Evolutionary conservation across 2,797 vertebrate species (phyloP), one percentile per base, ranked within the genome.

Genomic region (Staurois parvus): DNA sequence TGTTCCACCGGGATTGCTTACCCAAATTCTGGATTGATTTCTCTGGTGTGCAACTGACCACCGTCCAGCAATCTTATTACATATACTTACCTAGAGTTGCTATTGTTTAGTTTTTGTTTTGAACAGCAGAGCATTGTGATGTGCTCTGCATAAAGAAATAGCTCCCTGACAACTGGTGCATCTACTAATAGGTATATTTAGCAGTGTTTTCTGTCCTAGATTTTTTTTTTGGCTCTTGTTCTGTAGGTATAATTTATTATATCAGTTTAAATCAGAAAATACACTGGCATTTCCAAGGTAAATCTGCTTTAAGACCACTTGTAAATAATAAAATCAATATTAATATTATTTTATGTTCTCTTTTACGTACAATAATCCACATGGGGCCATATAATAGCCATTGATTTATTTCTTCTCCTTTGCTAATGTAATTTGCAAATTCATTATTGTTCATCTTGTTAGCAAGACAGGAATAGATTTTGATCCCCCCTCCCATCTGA

Each of bases 291-390:
- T 34, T 67, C 73, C 72, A 19, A 5, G 28, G 5, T 30, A 40
- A 37, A 59, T 59, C 15, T 21, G 19, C 66, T 13, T 28, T 72
- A 9, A 73, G 12, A 64, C 52, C 68, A 52, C 66, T 62, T 7
- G 24, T 48, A 73, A 79, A 85, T 67, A 37, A 30, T 48, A 12
- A 79, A 79, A 79, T 79, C 76, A 84, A 79, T 79, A 73, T 73
- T 85, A 84, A 79, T 79, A 67, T 45, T 62, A 79, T 79, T 66
- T 72, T 42, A 26, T 72, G 30, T 13, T 37, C 6, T 45, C n/a
- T n/a, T 24, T 56, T 84, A 24, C 28, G 19, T 62, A 66, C 52
- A 26, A 32, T 59, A 24, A 30, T 59, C 19, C 68, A 59, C 26
- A 32, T 42, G 34, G 48, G 68, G 67, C 32, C 37, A 42, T 72